Percentiles rank a stretch among this genome's conserved stretches.
Evolutionary conservation across 2,797 vertebrate species (phyloP).

Genomic region (Rhinogobio ventralis): DNA sequence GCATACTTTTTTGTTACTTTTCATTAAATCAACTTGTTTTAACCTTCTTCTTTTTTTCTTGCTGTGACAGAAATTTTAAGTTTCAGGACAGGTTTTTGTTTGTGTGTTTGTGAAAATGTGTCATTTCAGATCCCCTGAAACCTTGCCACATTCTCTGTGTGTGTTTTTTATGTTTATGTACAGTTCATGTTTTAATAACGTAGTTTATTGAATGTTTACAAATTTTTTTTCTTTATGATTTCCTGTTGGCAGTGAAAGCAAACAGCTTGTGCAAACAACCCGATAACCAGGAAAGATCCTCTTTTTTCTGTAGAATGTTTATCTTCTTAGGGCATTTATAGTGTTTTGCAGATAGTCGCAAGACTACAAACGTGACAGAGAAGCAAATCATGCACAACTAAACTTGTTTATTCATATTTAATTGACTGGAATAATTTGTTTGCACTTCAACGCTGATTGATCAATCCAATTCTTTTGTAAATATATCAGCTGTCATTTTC

Average conservation of each 20-base stretch:
- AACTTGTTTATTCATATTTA: constrained; percentile 58
- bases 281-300: background rate
- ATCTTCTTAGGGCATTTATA: background rate
- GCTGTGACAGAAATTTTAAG: background rate
- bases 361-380: constrained; percentile 11
- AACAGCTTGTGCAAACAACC: background rate
- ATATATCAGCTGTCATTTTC: constrained; percentile 58
- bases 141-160: constrained; percentile 51
- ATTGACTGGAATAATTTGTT: constrained; percentile 59
- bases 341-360: background rate
- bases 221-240: background rate
- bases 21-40: constrained; percentile 65
- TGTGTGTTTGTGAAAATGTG: constrained; percentile 29
- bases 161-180: background rate
- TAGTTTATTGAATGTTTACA: constrained; percentile 7
- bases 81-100: background rate
- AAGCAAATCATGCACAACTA: constrained; percentile 35
- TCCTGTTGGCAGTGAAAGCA: background rate
- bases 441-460: constrained; percentile 72
- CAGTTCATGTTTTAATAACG: constrained; percentile 5
- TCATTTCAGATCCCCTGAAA: constrained; percentile 48
- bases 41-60: constrained; percentile 53
- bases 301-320: constrained; percentile 13
- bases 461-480: constrained; percentile 66
- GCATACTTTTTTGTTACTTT: constrained; percentile 71